phyloP scores from a whole-genome alignment of 1,140 invertebrate genomes.

The Drosophila auraria region DNA sequence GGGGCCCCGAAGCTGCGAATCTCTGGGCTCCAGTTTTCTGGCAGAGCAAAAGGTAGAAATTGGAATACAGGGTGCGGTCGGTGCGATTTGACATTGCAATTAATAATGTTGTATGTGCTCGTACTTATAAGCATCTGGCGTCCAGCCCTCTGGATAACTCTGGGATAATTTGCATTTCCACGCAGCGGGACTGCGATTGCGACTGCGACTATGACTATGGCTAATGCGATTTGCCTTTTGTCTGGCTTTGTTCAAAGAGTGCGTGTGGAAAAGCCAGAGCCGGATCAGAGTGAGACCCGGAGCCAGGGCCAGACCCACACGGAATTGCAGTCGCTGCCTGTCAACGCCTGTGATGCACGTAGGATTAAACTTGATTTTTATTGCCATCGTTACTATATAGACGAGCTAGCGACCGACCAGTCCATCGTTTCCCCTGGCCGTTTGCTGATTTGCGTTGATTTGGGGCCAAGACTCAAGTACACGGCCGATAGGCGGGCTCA shows the following conservation, averaged over 20 bases:
- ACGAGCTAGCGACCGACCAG: constrained; percentile 41
- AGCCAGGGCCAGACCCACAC: constrained; percentile 44
- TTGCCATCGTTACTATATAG: constrained; percentile 81
- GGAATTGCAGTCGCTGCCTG: constrained; percentile 60
- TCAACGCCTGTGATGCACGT: constrained; percentile 78
- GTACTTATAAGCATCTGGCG: constrained; percentile 54
- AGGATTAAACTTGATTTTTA: constrained; percentile 84
- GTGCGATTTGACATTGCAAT: constrained; percentile 74
- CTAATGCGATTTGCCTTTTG: constrained; percentile 63
- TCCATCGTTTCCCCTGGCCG: constrained; percentile 6
- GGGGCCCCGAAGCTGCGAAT: constrained; percentile 51
- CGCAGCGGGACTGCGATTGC: constrained; percentile 10
- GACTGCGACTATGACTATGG: constrained; percentile 23
- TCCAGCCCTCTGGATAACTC: constrained; percentile 53
- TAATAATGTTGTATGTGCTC: constrained; percentile 79
- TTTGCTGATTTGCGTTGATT: constrained; percentile 71
- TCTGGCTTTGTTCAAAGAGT: constrained; percentile 58
- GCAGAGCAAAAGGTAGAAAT: constrained; percentile 29
- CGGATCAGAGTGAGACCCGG: constrained; percentile 11
- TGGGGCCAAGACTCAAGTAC: constrained; percentile 67
- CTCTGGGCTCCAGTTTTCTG: constrained; percentile 36
- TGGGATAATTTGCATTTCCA: constrained; percentile 70
- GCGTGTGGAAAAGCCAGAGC: constrained; percentile 30
- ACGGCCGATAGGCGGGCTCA: constrained; percentile 53
- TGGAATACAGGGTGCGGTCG: constrained; percentile 70